Evolutionary conservation across 2,888 invertebrate genomes (phyloP).

Genomic region (Drosophila prostipennis): DNA sequence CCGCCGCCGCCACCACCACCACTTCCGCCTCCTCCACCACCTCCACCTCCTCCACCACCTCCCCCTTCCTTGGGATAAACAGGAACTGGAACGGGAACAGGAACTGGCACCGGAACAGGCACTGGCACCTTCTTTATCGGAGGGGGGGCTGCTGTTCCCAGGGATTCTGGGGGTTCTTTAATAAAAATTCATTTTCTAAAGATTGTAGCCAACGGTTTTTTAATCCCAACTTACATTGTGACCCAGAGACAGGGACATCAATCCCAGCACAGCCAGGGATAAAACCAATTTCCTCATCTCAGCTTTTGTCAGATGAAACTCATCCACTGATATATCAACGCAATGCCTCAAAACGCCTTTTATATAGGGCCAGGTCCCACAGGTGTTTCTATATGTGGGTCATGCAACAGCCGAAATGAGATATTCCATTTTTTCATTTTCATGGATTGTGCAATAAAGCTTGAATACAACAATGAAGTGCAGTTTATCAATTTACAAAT

Average conservation of each 20-base stretch:
- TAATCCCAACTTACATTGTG: slow-evolving; percentile 34
- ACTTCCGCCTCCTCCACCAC: neutral
- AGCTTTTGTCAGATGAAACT: neutral
- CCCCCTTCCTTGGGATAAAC: slow-evolving; percentile 9
- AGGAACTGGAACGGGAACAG: slow-evolving; percentile 33
- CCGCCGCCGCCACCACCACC: neutral
- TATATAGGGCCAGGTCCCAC: slow-evolving; percentile 17
- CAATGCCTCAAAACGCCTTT: neutral
- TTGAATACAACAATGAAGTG: neutral
- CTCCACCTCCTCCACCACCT: slow-evolving; percentile 13
- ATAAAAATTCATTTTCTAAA: neutral
- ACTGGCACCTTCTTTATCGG: slow-evolving; percentile 25
- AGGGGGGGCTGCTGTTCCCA: slow-evolving; percentile 13
- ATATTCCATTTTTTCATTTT: neutral
- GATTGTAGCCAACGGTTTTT: neutral
- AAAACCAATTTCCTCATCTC: slow-evolving; percentile 45
- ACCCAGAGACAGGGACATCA: slow-evolving; percentile 14
- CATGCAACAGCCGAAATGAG: neutral
- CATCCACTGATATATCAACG: slow-evolving; percentile 14
- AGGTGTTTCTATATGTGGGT: slow-evolving; percentile 27
- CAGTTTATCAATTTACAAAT: neutral
- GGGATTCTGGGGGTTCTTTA: neutral
- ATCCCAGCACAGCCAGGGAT: slow-evolving; percentile 22
- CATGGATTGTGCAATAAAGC: neutral
- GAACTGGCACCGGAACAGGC: slow-evolving; percentile 34